These are phyloP conservation scores for Nylanderia fulva DNA, from an alignment of 1,140 invertebrate genomes.

Conservation along the genomic window DNA sequence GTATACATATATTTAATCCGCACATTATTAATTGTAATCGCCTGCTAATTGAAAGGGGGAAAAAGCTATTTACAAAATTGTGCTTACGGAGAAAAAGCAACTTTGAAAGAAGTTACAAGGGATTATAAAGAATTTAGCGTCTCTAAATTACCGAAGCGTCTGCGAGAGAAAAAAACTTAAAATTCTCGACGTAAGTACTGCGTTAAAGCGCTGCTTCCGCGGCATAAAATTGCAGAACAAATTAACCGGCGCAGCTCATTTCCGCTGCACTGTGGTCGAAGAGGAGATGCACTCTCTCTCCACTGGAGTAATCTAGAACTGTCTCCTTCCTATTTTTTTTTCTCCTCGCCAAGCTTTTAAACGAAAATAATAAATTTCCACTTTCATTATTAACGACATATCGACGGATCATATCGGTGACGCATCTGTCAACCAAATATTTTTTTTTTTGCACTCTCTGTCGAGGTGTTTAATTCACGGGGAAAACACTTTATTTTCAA, in stretches of 20 bases:
- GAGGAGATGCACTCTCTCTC: not conserved
- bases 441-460: conserved; percentile 9
- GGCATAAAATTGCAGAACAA: not conserved
- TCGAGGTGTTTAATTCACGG: not conserved
- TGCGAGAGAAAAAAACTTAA: not conserved
- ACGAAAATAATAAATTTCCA: not conserved
- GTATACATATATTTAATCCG: no score
- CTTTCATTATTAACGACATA: not conserved
- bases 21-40: no score
- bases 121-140: not conserved
- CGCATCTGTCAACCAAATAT: not conserved
- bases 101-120: not conserved
- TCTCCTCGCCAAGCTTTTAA: not conserved
- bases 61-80: not conserved
- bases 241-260: not conserved
- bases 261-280: no score
- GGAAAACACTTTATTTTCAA: not conserved
- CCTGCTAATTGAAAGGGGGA: no score
- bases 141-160: not conserved
- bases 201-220: not conserved
- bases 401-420: no score
- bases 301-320: not conserved
- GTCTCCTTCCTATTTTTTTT: no score
- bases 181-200: not conserved
- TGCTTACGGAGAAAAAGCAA: not conserved